phyloP scores from a whole-genome alignment of 2,113 vertebrate genomes.

The Oncorhynchus masou region DNA sequence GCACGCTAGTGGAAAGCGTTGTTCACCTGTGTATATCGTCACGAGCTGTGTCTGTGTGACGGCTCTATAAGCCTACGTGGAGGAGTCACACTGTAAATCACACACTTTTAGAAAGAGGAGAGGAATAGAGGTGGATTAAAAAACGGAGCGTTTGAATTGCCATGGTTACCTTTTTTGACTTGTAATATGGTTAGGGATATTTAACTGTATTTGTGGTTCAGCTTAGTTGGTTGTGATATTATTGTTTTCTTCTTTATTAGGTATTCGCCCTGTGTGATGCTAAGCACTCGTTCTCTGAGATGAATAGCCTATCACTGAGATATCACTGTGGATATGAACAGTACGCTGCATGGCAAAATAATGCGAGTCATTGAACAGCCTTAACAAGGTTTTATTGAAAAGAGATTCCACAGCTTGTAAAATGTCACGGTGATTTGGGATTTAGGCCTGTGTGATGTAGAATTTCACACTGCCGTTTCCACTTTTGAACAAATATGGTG shows the following conservation, averaged over 20 bases:
- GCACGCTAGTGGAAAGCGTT: background rate
- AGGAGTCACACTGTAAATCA: conserved; percentile 54
- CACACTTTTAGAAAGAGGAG: conserved; percentile 27
- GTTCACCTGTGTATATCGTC: conserved; percentile 1
- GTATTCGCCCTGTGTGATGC: conserved; percentile 45
- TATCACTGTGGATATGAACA: conserved; percentile 67
- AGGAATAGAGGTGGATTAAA: conserved; percentile 50
- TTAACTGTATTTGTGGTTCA: conserved; percentile 44
- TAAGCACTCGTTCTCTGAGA: conserved; percentile 58
- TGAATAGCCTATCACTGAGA: conserved; percentile 66
- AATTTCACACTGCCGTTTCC: conserved; percentile 68
- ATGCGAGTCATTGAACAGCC: conserved; percentile 57
- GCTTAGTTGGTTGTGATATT: conserved; percentile 37
- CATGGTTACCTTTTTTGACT: conserved; percentile 51
- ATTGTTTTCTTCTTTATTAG: conserved; percentile 52
- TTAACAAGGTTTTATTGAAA: conserved; percentile 58
- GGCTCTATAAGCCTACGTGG: background rate
- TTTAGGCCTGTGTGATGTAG: conserved; percentile 60
- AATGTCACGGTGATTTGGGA: conserved; percentile 70
- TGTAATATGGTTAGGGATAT: conserved; percentile 64
- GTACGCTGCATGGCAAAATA: conserved; percentile 20
- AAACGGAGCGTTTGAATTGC: conserved; percentile 58
- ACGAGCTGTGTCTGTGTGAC: background rate
- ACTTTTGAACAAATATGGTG: conserved; percentile 39
- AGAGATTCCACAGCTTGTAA: conserved; percentile 55